Evolutionary conservation across 2,113 vertebrate genomes (phyloP), one percentile per base, ranked within the genome.

Genomic region (Phalacrocorax brasilianus): DNA sequence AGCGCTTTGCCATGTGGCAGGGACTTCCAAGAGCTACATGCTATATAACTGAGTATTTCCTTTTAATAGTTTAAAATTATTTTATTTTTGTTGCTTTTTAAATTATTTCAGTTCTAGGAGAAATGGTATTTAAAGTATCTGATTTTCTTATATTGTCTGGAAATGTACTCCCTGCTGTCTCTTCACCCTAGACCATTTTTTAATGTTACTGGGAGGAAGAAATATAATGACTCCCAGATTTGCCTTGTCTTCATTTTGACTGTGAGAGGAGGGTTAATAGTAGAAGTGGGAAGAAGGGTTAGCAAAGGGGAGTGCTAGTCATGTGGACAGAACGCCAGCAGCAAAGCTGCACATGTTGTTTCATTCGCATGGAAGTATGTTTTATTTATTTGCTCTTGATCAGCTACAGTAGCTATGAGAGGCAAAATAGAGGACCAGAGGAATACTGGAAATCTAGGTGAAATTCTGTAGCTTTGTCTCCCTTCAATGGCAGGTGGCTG

Each of bases 381-480:
- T 96, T 97, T 94, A 94, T 96, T 96, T 45, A 95, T 96, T 70
- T 88, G 49, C 58, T 83, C 71, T 50, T 88, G 33, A 58, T 87
- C 66, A 13, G 58, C 87, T 50, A 22, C 53, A 88, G 81, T 26
- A 70, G 62, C 52, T 81, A 4, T 21, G 35, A 61, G 47, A 84
- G 9, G 47, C 33, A 32, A 59, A 72, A 47, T 72, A 59, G 26
- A 71, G 19, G 6, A 68, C 6, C 8, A 49, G 35, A 32, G 13
- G 42, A 53, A 16, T 50, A 50, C 27, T 58, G 42, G 68, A 84
- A 83, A 55, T 50, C 8, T 18, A 47, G 33, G 49, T 58, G 52
- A 78, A 80, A 73, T 44, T 73, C 66, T 68, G 3, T 26, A 23
- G 3, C 42, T 53, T 50, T 40, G 8, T 35, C 21, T 40, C 9